A percentile compares a stretch with the other conserved stretches of the same genome.
These are phyloP conservation scores for Girardia tigrina DNA, from an alignment of 2,888 invertebrate species.

Conservation along the genomic window DNA sequence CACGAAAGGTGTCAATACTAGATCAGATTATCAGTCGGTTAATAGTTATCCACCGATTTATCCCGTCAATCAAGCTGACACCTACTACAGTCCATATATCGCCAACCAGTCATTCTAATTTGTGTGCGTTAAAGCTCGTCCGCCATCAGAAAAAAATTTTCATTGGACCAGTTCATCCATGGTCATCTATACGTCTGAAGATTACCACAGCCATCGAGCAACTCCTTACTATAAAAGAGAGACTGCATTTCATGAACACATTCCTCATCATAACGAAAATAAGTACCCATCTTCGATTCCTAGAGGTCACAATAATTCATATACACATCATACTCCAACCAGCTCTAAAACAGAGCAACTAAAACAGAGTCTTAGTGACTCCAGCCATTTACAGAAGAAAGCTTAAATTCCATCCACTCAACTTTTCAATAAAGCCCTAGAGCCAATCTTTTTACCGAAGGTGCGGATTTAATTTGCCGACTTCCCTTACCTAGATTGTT, in stretches of 20 bases:
- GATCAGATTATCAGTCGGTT: neutral
- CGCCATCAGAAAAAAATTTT: neutral
- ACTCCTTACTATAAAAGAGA: neutral
- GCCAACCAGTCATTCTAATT: neutral
- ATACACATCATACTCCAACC: neutral
- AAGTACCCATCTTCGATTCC: neutral
- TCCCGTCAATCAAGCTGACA: neutral
- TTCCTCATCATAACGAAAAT: neutral
- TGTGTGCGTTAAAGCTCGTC: neutral
- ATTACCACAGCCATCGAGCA: neutral
- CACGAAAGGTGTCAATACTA: neutral
- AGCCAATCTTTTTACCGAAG: too few relatives aligned
- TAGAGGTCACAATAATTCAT: neutral
- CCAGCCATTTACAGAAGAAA: too few relatives aligned
- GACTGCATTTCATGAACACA: neutral
- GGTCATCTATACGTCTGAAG: neutral
- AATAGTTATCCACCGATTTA: neutral
- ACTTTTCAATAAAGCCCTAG: too few relatives aligned
- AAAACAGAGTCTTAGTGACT: too few relatives aligned
- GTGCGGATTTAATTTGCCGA: too few relatives aligned
- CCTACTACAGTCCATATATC: neutral
- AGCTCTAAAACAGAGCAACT: too few relatives aligned
- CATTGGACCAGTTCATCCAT: conserved; percentile 6
- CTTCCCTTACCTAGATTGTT: too few relatives aligned
- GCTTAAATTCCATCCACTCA: too few relatives aligned